Percentiles rank a stretch among this genome's conserved stretches.
Evolutionary conservation across 2,888 invertebrate species (phyloP).

Genomic region (Thereva nobilitata): DNA sequence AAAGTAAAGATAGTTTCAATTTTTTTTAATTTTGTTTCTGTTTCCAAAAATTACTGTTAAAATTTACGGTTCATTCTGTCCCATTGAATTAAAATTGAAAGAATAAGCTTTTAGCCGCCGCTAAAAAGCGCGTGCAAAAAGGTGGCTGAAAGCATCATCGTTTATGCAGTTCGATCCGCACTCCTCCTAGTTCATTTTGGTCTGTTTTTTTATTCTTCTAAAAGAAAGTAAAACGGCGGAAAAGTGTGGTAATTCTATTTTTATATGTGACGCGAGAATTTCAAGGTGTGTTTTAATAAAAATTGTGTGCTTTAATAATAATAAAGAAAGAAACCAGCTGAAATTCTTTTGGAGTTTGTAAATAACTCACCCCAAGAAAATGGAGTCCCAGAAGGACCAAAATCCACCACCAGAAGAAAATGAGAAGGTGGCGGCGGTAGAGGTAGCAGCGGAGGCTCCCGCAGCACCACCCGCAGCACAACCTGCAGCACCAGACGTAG

Average conservation of each 20-base stretch:
- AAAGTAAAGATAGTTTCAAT: too few relatives aligned
- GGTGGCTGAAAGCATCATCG: background rate
- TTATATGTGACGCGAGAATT: background rate
- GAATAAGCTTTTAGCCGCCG: constrained; percentile 19
- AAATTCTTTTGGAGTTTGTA: background rate
- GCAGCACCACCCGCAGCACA: background rate
- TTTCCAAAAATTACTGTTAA: too few relatives aligned
- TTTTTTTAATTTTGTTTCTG: too few relatives aligned
- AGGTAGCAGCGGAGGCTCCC: too few relatives aligned
- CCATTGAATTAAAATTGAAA: background rate
- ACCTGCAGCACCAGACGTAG: background rate
- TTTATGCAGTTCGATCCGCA: too few relatives aligned
- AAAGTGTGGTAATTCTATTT: background rate
- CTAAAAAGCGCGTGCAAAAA: constrained; percentile 13
- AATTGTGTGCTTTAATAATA: too few relatives aligned
- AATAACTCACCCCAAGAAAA: constrained; percentile 8
- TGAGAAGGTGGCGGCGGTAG: background rate
- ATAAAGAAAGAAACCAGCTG: constrained; percentile 2
- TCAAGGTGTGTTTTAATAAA: too few relatives aligned
- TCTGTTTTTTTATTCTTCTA: too few relatives aligned
- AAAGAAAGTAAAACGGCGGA: too few relatives aligned
- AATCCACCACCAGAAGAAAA: background rate
- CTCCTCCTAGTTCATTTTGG: too few relatives aligned
- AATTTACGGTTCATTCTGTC: background rate
- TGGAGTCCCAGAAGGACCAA: constrained; percentile 19